Conservation (phyloP, 2,888 invertebrate species). For the Pheosia tremula region DNA sequence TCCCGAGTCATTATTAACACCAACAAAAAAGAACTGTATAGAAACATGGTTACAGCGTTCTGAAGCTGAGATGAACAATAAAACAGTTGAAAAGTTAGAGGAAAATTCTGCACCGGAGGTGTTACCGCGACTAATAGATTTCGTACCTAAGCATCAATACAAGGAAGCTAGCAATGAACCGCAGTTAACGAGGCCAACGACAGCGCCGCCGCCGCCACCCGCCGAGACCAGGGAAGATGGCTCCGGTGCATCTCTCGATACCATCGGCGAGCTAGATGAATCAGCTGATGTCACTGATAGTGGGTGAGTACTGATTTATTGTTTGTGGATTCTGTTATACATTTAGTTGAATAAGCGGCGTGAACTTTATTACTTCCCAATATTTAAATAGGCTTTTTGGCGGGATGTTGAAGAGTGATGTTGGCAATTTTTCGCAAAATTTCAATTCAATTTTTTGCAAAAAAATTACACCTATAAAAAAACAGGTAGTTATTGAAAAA, state of each 20-base stretch:
- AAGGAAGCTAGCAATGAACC: constrained; percentile 64
- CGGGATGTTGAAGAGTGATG: too few species aligned
- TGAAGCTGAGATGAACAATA: constrained; percentile 78
- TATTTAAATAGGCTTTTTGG: background rate
- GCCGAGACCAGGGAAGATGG: constrained; percentile 81
- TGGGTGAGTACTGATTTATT: constrained; percentile 60
- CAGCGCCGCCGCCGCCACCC: constrained; percentile 72
- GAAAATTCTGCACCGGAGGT: constrained; percentile 71
- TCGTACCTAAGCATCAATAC: constrained; percentile 86
- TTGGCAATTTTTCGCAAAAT: too few species aligned
- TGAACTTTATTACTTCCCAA: background rate
- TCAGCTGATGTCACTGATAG: constrained; percentile 74
- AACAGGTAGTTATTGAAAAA: too few species aligned
- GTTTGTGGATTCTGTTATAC: background rate
- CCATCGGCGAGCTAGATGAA: constrained; percentile 89
- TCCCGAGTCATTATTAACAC: constrained; percentile 70
- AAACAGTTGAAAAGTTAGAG: constrained; percentile 67
- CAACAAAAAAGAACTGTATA: constrained; percentile 79
- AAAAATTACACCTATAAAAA: too few species aligned
- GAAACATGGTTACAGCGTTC: constrained; percentile 79
- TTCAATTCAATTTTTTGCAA: too few species aligned
- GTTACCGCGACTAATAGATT: constrained; percentile 88
- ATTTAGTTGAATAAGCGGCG: background rate
- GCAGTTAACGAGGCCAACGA: constrained; percentile 62
- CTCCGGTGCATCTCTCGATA: constrained; percentile 86